Evolutionary conservation across 2,888 invertebrate genomes (phyloP).

Genomic region (Pseudanteris insignis): DNA sequence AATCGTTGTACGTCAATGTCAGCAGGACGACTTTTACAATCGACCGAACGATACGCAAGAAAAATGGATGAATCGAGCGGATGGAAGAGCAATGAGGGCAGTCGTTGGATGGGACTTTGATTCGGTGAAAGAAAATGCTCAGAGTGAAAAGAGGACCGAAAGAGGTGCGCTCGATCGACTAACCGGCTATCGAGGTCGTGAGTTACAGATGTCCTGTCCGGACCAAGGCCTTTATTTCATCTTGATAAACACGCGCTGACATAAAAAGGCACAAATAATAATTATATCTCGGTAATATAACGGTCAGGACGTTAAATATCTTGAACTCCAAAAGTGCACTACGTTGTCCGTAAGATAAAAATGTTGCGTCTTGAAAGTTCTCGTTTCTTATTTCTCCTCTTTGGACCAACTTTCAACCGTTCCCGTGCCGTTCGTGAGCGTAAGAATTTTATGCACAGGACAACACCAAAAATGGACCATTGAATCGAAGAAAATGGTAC

Average conservation of each 20-base stretch:
- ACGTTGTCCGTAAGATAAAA: slow-evolving; percentile 60
- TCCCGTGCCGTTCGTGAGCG: background rate
- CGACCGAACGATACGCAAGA: slow-evolving; percentile 54
- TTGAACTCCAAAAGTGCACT: slow-evolving; percentile 61
- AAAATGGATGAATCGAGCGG: slow-evolving; percentile 61
- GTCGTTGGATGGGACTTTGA: too few species aligned
- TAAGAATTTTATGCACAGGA: background rate
- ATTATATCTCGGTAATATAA: slow-evolving; percentile 62
- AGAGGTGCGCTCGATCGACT: slow-evolving; percentile 46
- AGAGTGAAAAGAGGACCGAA: slow-evolving; percentile 27
- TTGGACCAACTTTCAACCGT: background rate
- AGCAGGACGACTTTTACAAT: slow-evolving; percentile 58
- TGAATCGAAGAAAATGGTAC: too few species aligned
- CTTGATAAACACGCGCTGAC: slow-evolving; percentile 59
- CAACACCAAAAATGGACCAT: too few species aligned
- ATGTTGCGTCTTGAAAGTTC: slow-evolving; percentile 46
- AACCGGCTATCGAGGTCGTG: slow-evolving; percentile 63
- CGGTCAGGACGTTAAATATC: slow-evolving; percentile 60
- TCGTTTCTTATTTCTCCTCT: slow-evolving; percentile 25
- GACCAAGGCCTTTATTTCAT: slow-evolving; percentile 61
- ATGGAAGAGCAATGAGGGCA: too few species aligned
- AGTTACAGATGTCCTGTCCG: slow-evolving; percentile 64
- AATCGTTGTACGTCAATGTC: slow-evolving; percentile 46
- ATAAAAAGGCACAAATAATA: slow-evolving; percentile 59
- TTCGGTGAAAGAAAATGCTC: slow-evolving; percentile 35